Base-by-base conservation (phyloP, 2,113 vertebrate species). In the Halcyon senegalensis region DNA sequence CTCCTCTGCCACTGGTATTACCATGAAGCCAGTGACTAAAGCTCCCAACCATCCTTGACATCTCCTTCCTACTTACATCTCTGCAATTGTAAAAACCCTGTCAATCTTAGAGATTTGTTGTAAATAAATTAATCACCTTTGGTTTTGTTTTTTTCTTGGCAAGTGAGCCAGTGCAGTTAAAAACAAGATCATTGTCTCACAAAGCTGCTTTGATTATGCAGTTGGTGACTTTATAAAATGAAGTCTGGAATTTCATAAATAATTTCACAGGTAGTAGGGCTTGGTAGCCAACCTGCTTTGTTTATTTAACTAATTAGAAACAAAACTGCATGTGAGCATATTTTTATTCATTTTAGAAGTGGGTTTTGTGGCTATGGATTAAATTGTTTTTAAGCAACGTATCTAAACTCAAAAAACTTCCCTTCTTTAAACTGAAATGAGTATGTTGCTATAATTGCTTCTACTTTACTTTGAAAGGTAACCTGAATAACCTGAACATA, bases 161-260 rank as follows among this genome's bases (percentile, higher is more conserved):
- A 88, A 86, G 68, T 51, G 23, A 94, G 35, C 43, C 66, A 16
- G 2, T 30, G 35, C 59, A 76, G 19, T 88, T 88, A 53, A 72
- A 93, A 86, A 13, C 60, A 80, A 78, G 39, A 46, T 60, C 28
- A 30, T 56, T 92, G 69, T 68, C 28, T 94, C 93, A 92, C 59
- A 66, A 88, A 90, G 43, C 63, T 86, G 72, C 86, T 95, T 90
- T 93, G 92, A 79, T 95, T 78, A 10, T 74, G 27, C 43, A 46
- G 55, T 85, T 3, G 4, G 55, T 91, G 75, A 56, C 88, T 93
- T 63, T 23, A 14, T 91, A 85, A 94, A 82, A 81, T 39, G 66
- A 48, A 81, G 48, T 30, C 63, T 89, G 70, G 44, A 37, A 62
- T 90, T 94, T 95, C 25, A 30, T 63, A 77, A 74, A 53, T 77